Evolutionary conservation across 2,797 vertebrate genomes (phyloP).

Genomic region (Neosalanx taihuensis): DNA sequence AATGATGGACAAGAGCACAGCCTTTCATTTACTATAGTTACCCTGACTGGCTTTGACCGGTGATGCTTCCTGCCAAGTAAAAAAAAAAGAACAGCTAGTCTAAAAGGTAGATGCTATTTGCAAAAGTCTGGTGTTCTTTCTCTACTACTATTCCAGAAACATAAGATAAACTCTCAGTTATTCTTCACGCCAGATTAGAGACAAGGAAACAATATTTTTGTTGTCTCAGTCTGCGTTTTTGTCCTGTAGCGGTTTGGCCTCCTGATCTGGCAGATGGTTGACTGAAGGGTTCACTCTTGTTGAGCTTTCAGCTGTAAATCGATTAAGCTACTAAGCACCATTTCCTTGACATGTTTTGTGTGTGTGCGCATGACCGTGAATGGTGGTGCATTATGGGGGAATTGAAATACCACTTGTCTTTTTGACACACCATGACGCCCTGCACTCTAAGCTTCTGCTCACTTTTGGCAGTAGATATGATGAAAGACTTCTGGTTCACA

Average conservation of each 20-base stretch:
- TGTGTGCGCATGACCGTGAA: background rate
- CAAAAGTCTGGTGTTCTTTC: background rate
- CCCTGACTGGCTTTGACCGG: background rate
- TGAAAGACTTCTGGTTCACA: background rate
- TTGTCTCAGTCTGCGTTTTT: background rate
- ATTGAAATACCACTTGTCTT: background rate
- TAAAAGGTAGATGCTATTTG: background rate
- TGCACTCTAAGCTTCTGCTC: background rate
- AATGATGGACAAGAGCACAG: background rate
- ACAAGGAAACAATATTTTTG: background rate
- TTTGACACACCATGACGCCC: background rate
- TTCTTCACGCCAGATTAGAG: background rate
- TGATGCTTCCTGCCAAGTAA: background rate
- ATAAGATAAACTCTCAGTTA: too few relatives aligned
- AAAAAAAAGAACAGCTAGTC: too few relatives aligned
- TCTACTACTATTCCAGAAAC: background rate
- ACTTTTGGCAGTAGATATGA: constrained; percentile 3
- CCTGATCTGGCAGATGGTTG: background rate
- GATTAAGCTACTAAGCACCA: background rate
- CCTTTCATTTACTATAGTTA: background rate
- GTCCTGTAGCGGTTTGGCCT: background rate
- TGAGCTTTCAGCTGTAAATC: background rate
- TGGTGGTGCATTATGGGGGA: background rate
- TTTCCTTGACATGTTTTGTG: background rate
- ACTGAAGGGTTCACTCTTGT: background rate